Evolutionary conservation across 2,888 invertebrate genomes (phyloP).

Genomic region (Pachydiplax longipennis): DNA sequence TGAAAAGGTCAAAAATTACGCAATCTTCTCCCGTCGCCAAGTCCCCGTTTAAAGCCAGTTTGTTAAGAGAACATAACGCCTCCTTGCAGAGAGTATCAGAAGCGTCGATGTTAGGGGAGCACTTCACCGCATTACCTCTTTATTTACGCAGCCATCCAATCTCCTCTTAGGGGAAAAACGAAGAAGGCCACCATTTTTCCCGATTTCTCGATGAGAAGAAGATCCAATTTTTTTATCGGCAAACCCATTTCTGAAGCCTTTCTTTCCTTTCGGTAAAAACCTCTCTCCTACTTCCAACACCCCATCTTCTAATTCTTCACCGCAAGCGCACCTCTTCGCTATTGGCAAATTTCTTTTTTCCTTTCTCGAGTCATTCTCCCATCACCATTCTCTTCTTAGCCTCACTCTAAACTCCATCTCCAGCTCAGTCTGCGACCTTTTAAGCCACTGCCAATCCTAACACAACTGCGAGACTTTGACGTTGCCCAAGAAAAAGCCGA

Average conservation of each 20-base stretch:
- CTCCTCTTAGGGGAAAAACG: background rate
- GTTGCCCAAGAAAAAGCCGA: slow-evolving; percentile 8
- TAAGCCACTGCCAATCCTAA: background rate
- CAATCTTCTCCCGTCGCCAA: background rate
- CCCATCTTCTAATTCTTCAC: background rate
- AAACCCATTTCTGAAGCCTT: background rate
- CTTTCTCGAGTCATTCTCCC: background rate
- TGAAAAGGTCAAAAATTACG: background rate
- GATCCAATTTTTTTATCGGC: background rate
- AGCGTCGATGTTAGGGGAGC: background rate
- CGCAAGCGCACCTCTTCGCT: background rate
- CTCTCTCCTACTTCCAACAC: background rate
- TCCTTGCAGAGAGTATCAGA: background rate
- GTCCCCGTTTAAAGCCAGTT: background rate
- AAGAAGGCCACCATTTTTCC: background rate
- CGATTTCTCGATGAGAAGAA: background rate
- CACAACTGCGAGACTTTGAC: background rate
- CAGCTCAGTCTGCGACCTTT: background rate
- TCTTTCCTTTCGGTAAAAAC: background rate
- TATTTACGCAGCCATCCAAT: slow-evolving; percentile 2
- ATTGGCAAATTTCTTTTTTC: background rate
- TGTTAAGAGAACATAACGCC: background rate
- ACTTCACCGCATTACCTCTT: background rate
- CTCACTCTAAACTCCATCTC: background rate
- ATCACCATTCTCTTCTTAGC: background rate